These are phyloP conservation scores for Myiotriccus ornatus DNA, from an alignment of 2,797 vertebrate species.

Conservation along the genomic window DNA sequence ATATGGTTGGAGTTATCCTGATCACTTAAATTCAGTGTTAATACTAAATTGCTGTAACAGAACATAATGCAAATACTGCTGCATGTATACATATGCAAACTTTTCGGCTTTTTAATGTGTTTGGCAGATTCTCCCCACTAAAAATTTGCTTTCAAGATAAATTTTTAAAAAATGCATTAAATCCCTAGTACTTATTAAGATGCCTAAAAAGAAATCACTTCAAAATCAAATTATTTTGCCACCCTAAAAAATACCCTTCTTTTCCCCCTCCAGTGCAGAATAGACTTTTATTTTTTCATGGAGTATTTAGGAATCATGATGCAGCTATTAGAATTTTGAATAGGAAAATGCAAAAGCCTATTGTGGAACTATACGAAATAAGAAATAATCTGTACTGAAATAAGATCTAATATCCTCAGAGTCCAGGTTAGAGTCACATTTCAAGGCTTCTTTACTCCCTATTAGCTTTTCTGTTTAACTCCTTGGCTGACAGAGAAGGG, in stretches of 20 bases:
- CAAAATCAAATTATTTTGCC: background rate
- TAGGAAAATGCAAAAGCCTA: background rate
- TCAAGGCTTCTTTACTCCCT: background rate
- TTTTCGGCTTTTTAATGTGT: background rate
- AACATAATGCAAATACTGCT: background rate
- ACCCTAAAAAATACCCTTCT: background rate
- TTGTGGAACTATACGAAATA: background rate
- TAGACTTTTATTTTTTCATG: background rate
- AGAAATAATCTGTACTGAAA: background rate
- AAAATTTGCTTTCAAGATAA: background rate
- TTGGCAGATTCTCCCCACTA: background rate
- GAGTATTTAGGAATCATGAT: background rate
- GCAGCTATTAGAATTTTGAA: background rate
- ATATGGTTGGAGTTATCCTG: background rate
- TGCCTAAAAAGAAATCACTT: background rate
- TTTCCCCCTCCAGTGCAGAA: background rate
- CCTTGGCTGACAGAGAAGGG: background rate
- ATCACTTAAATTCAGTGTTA: background rate
- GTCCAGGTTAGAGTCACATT: background rate
- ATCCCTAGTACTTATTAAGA: background rate
- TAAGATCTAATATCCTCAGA: background rate
- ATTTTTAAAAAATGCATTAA: background rate
- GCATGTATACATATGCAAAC: background rate
- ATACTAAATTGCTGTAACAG: background rate
- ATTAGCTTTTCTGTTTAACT: background rate